Conservation (phyloP, 53 echinoderm and acorn worm species). For the Actinopyga echinites region DNA sequence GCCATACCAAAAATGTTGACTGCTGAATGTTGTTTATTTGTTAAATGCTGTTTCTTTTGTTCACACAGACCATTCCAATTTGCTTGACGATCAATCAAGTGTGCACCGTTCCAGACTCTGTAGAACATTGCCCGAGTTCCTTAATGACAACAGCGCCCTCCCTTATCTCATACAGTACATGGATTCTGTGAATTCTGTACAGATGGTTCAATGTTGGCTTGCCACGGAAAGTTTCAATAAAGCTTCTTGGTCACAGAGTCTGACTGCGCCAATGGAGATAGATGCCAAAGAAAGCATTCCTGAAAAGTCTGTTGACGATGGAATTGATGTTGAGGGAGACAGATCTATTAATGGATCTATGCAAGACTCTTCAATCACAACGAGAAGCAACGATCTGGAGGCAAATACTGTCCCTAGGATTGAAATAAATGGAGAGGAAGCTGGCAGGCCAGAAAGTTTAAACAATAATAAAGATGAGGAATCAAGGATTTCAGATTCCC, state of each 20-base stretch:
- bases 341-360: background rate
- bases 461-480: conserved; percentile 35
- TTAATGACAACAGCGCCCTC: conserved; percentile 92
- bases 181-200: conserved; percentile 65
- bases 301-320: background rate
- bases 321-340: background rate
- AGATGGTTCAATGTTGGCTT: conserved; percentile 97
- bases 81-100: conserved; percentile 18
- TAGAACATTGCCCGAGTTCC: conserved; percentile 81
- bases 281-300: conserved; percentile 21
- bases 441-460: too few relatives aligned
- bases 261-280: background rate
- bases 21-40: too few relatives aligned
- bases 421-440: background rate
- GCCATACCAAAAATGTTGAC: too few relatives aligned
- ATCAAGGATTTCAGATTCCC: conserved; percentile 13
- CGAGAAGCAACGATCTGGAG: background rate
- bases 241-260: conserved; percentile 76
- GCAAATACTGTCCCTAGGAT: conserved; percentile 7
- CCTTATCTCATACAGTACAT: conserved; percentile 98
- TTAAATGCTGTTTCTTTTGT: background rate
- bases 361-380: background rate
- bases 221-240: conserved; percentile 85
- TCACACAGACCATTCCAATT: background rate
- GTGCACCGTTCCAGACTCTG: conserved; percentile 79